Conservation (phyloP, 2,888 invertebrate species). For the Selenia dentaria region DNA sequence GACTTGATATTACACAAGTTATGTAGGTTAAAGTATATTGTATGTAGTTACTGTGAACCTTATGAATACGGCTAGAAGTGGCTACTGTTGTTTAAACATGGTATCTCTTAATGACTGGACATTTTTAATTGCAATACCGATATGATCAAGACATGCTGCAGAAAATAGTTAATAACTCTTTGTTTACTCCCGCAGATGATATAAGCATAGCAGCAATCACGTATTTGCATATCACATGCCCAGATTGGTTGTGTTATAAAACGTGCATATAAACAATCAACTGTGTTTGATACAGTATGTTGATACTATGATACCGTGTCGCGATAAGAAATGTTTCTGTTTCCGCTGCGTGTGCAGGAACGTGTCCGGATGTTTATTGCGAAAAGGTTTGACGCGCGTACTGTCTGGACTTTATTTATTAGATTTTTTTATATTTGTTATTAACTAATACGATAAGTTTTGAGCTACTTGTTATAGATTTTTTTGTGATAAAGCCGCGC, state of each 20-base stretch:
- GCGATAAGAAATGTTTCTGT: slow-evolving; percentile 8
- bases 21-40: no score
- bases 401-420: no score
- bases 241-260: slow-evolving; percentile 3
- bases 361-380: slow-evolving; percentile 12
- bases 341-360: neutral
- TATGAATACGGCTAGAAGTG: no score
- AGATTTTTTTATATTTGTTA: no score
- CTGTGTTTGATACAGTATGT: slow-evolving; percentile 1
- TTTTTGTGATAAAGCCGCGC: no score
- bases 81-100: no score
- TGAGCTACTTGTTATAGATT: no score
- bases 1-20: no score
- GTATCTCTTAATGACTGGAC: no score
- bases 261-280: neutral
- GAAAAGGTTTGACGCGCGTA: no score
- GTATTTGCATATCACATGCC: slow-evolving; percentile 11
- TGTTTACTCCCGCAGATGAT: slow-evolving; percentile 40
- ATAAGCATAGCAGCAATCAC: slow-evolving; percentile 57
- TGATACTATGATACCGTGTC: slow-evolving; percentile 11
- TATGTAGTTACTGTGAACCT: no score
- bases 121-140: slow-evolving; percentile 1
- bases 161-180: slow-evolving; percentile 34
- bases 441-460: no score
- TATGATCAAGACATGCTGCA: slow-evolving; percentile 29